Evolutionary conservation across 2,888 invertebrate species (phyloP).

Genomic region (Nymphalis c-album): DNA sequence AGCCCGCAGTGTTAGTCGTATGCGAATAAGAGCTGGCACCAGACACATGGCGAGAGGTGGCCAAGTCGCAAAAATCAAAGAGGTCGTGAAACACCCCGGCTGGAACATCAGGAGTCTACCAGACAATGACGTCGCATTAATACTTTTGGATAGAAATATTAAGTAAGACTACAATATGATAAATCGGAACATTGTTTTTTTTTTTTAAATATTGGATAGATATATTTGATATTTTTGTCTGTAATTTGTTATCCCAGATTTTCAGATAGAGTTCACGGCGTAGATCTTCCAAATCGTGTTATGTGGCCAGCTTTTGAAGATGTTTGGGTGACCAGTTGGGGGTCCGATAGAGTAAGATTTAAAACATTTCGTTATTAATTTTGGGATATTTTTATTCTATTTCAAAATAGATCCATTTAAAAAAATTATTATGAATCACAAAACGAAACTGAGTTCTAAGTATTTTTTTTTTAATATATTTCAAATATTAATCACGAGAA

Average conservation of each 20-base stretch:
- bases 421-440: no score
- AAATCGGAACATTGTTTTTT: neutral
- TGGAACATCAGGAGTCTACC: slow-evolving; percentile 65
- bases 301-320: slow-evolving; percentile 71
- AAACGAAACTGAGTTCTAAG: no score
- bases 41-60: slow-evolving; percentile 58
- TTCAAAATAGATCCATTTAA: no score
- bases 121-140: slow-evolving; percentile 62
- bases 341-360: slow-evolving; percentile 60
- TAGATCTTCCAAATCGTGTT: slow-evolving; percentile 64
- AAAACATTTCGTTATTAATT: neutral
- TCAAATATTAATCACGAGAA: no score
- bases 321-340: slow-evolving; percentile 71
- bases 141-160: slow-evolving; percentile 55
- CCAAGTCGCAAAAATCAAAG: slow-evolving; percentile 56
- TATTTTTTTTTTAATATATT: no score
- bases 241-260: slow-evolving; percentile 51
- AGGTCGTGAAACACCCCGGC: slow-evolving; percentile 64
- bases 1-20: slow-evolving; percentile 50
- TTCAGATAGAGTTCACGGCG: slow-evolving; percentile 57
- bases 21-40: slow-evolving; percentile 61
- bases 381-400: no score
- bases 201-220: neutral
- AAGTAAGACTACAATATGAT: slow-evolving; percentile 45
- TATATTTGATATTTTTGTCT: neutral